Evolutionary conservation across 2,113 vertebrate species (phyloP).

Genomic region (Calonectris borealis): DNA sequence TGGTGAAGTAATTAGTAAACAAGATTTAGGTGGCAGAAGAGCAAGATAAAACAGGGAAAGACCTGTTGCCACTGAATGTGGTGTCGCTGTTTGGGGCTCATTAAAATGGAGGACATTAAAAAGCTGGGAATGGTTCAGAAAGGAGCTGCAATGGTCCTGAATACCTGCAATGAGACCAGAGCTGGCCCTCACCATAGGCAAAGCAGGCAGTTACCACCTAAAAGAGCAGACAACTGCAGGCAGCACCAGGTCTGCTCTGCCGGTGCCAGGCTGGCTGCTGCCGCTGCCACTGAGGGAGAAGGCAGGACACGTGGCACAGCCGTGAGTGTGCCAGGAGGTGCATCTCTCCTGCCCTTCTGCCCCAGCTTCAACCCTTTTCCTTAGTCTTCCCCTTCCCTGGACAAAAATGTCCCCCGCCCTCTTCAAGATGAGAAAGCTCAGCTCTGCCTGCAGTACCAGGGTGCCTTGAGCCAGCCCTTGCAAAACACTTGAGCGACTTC

Average conservation of each 20-base stretch:
- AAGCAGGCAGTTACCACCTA: not conserved
- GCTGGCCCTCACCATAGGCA: not conserved
- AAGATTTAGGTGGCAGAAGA: not conserved
- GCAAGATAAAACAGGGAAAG: not conserved
- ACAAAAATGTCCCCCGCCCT: not conserved
- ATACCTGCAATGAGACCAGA: not conserved
- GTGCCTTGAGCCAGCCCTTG: not conserved
- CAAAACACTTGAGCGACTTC: not conserved
- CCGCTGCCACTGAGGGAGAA: not conserved
- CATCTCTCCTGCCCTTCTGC: not conserved
- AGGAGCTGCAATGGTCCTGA: not conserved
- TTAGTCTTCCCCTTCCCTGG: not conserved
- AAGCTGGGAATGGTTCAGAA: not conserved
- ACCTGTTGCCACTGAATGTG: not conserved
- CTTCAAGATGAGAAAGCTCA: not conserved
- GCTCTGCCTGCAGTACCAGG: not conserved
- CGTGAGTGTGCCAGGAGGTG: rapidly evolving
- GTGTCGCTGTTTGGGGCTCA: not conserved
- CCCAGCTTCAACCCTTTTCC: not conserved
- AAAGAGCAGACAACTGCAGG: not conserved
- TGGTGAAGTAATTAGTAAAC: not conserved
- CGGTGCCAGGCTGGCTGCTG: not conserved
- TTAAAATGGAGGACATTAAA: not conserved
- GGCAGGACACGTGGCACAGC: not conserved
- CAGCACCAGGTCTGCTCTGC: not conserved